Evolutionary conservation across 2,797 vertebrate species (phyloP).

Genomic region (Iguana delicatissima): DNA sequence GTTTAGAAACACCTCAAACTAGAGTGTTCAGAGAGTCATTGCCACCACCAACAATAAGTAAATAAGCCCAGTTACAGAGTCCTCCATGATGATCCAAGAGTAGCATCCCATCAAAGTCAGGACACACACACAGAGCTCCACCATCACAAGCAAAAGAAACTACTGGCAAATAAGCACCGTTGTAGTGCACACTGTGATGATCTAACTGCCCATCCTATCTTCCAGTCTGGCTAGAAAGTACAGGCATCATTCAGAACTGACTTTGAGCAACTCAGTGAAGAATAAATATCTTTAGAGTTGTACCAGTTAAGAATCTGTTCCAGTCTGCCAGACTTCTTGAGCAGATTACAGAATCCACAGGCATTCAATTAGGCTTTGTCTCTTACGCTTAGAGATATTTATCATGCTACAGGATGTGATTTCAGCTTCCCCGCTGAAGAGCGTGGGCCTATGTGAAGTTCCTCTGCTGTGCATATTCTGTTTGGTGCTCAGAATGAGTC

Average conservation of each 20-base stretch:
- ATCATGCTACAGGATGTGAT: neutral
- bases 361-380: neutral
- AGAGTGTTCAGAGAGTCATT: neutral
- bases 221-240: neutral
- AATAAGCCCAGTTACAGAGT: too few relatives aligned
- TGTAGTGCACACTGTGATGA: neutral
- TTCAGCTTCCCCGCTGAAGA: accelerated
- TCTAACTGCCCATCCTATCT: neutral
- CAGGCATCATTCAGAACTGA: neutral
- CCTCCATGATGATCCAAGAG: neutral
- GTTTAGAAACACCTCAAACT: too few relatives aligned
- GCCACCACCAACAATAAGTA: too few relatives aligned
- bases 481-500: neutral
- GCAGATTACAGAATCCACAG: neutral
- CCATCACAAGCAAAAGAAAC: neutral
- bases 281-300: neutral
- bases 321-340: neutral
- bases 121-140: too few relatives aligned
- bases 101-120: neutral
- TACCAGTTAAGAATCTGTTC: neutral
- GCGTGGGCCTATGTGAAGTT: too few relatives aligned
- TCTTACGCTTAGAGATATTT: neutral
- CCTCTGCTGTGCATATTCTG: neutral
- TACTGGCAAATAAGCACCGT: neutral
- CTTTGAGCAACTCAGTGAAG: neutral